Evolutionary conservation across 1,140 invertebrate genomes (phyloP).

Genomic region (Achatina immaculata): DNA sequence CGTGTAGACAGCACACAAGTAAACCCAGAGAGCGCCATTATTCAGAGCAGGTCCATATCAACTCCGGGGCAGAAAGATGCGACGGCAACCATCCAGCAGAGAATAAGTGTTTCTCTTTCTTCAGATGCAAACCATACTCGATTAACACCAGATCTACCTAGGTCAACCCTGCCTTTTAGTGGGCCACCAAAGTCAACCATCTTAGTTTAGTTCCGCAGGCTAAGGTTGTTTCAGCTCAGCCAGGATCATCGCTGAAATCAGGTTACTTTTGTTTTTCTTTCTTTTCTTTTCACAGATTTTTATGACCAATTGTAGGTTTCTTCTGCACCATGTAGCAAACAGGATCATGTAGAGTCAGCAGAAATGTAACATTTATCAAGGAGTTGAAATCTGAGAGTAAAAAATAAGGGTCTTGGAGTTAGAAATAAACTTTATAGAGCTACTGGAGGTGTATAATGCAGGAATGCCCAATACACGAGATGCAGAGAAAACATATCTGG

Average conservation of each 20-base stretch:
- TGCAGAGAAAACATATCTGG: too few relatives aligned
- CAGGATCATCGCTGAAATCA: constrained; percentile 1
- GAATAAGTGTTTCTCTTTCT: constrained; percentile 27
- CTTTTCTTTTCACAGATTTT: too few relatives aligned
- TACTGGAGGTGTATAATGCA: too few relatives aligned
- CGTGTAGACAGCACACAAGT: background rate
- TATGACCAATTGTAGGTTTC: too few relatives aligned
- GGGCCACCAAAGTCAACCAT: background rate
- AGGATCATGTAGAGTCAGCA: too few relatives aligned
- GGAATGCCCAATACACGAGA: too few relatives aligned
- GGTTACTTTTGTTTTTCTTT: background rate
- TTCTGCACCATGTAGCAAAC: too few relatives aligned
- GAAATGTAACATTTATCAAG: too few relatives aligned
- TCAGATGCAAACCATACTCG: background rate
- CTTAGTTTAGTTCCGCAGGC: constrained; percentile 6
- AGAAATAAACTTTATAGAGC: too few relatives aligned
- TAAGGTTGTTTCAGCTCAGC: constrained; percentile 20
- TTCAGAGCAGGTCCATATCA: background rate
- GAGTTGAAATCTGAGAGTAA: too few relatives aligned
- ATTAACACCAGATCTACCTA: background rate
- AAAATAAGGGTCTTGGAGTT: too few relatives aligned
- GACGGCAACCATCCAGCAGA: constrained; percentile 6
- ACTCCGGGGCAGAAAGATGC: constrained; percentile 12
- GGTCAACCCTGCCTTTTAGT: constrained; percentile 4
- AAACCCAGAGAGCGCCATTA: background rate